These are phyloP conservation scores for Beris morrisii DNA, from an alignment of 2,888 invertebrate genomes.

Conservation along the genomic window DNA sequence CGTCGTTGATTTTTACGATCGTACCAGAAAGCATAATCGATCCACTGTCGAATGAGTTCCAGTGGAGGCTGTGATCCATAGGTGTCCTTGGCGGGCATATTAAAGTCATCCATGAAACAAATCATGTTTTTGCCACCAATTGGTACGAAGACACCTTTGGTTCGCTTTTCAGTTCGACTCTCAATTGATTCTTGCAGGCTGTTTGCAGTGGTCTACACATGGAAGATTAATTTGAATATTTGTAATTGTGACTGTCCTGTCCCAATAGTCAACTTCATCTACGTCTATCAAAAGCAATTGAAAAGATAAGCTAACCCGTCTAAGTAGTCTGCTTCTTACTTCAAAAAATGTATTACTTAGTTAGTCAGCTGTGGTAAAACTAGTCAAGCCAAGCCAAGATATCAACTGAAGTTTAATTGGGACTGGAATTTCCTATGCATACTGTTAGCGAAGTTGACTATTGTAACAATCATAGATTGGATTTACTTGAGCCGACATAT, in stretches of 20 bases:
- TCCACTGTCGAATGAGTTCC: constrained; percentile 81
- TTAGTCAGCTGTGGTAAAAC: too few species aligned
- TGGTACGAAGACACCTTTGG: constrained; percentile 81
- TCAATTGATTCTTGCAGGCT: constrained; percentile 86
- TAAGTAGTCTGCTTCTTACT: too few species aligned
- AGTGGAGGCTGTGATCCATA: constrained; percentile 89
- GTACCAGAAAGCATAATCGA: constrained; percentile 90
- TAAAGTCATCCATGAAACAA: constrained; percentile 88
- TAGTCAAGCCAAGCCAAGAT: too few species aligned
- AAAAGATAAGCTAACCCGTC: too few species aligned
- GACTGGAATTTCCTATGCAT: neutral
- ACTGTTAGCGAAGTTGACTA: too few species aligned
- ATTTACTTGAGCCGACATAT: constrained; percentile 79
- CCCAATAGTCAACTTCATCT: too few species aligned
- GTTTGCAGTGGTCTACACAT: constrained; percentile 71
- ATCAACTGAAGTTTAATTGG: too few species aligned
- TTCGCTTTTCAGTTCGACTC: constrained; percentile 82
- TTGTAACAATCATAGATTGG: too few species aligned
- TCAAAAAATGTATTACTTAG: too few species aligned
- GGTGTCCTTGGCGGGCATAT: constrained; percentile 87
- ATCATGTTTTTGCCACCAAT: constrained; percentile 81
- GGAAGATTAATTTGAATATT: too few species aligned
- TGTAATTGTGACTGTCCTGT: too few species aligned
- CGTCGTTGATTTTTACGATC: constrained; percentile 76
- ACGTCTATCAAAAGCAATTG: too few species aligned